Conservation (phyloP, 2,113 vertebrate species). For the Xyrauchen texanus region DNA sequence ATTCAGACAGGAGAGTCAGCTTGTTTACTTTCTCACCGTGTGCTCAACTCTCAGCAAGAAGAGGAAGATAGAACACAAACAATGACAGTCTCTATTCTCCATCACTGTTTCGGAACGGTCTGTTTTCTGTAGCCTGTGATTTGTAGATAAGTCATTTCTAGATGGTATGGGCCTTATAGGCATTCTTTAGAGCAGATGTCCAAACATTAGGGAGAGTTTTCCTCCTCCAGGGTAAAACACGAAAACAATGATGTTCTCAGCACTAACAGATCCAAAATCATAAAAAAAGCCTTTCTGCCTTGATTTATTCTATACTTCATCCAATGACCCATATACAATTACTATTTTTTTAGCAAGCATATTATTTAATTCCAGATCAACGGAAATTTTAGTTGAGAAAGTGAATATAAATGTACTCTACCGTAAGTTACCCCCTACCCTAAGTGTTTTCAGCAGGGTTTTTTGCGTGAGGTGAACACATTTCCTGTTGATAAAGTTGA, state of each 20-base stretch:
- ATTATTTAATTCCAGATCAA: not conserved
- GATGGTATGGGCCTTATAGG: slow-evolving; percentile 45
- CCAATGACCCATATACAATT: not conserved
- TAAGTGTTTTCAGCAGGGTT: not conserved
- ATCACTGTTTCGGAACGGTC: slow-evolving; percentile 41
- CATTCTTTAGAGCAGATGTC: slow-evolving; percentile 65
- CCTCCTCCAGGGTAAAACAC: slow-evolving; percentile 40
- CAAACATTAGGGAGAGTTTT: slow-evolving; percentile 66
- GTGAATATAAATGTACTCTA: slow-evolving; percentile 6
- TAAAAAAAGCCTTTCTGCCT: slow-evolving; percentile 3
- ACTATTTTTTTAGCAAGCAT: not conserved
- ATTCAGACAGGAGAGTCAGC: slow-evolving; percentile 40
- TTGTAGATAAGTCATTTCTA: slow-evolving; percentile 36
- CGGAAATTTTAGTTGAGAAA: not conserved
- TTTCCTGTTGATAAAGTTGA: slow-evolving; percentile 48
- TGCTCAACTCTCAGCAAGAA: not conserved
- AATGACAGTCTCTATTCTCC: slow-evolving; percentile 51
- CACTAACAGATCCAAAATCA: slow-evolving; percentile 23
- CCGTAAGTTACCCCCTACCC: slow-evolving; percentile 21
- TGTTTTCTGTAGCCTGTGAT: slow-evolving; percentile 20
- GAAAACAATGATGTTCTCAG: slow-evolving; percentile 58
- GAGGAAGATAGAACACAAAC: slow-evolving; percentile 42
- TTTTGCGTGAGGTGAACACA: slow-evolving; percentile 37
- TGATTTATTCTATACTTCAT: not conserved
- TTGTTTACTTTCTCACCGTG: slow-evolving; percentile 46